Base-by-base conservation (phyloP, 2,888 invertebrate species). In the Cosmopolites sordidus region DNA sequence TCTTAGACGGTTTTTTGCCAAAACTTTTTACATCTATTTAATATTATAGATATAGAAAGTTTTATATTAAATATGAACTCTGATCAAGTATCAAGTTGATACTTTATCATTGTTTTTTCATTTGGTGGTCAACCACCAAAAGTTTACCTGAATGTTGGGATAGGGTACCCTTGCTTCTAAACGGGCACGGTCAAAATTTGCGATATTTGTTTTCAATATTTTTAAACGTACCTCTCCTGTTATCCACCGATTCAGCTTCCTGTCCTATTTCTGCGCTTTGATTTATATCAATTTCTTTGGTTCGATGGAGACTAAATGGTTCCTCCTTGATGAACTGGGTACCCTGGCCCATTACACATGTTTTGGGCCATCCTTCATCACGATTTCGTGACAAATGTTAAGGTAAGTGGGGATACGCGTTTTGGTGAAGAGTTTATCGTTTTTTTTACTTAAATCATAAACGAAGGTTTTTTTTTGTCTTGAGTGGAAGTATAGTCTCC, bases 141-240 rank as follows among this genome's bases (percentile, higher is more conserved):
- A 63, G 66, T 68, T 84, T 87, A 89, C 92, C 92, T 92, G 92
- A 91, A 92, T 92, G 92, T 92, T 92, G 92, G 92, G 92, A 92
- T 92, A 91, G 92, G 92, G 92, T 92, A 90, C 89, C 89, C 89
- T 89, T 89, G 74, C 73, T 74, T 74, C 72, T 72, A 67, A 69
- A 71, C 71, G 73, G 72, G 73, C 73, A 73, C 71, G 70, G 69
- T 66, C 68, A 70, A 71, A 71, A 69, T 68, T 70, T 57, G 41
- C 18, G 9, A 42, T 12, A 22, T 5, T 15, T 48, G n/a, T 12
- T 16, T n/a, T 43, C 3, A 49, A 27, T 30, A 14, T 17, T 22
- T 18, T 42, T 16, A 17, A 42, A 43, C 18, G 60, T 65, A 68
- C 68, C 67, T 66, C 60, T 67, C 66, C 66, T 64, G 54, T 60